Base-by-base conservation (phyloP, 2,888 invertebrate genomes). In the Phaedon cochleariae region DNA sequence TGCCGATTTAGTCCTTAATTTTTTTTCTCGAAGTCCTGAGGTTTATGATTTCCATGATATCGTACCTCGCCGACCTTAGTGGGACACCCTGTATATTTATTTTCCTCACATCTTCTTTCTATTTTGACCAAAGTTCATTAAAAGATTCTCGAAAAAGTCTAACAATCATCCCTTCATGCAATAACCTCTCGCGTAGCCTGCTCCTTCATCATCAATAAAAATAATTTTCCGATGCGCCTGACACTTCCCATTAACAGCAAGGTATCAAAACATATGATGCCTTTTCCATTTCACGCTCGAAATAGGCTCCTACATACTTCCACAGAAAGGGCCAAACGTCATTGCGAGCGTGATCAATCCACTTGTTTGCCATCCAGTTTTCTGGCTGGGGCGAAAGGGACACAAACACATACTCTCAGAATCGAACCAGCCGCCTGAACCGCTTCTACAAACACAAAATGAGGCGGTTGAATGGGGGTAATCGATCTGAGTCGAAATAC, bases 261-360 rank as follows among this genome's bases (percentile, higher is more conserved):
- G 41, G 57, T 57, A 57, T 57, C 57, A 37, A 21, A 57, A 57
- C 57, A 57, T 45, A 29, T 34, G 58, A 15, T 49, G 57, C 62
- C 41, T 5, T 22, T 15, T 41, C 26, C 17, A 29, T 59, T 59
- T 22, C 57, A 22, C 46, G n/a, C n/a, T n/a, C n/a, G n/a, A n/a
- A n/a, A n/a, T n/a, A n/a, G n/a, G n/a, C n/a, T n/a, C n/a, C n/a
- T n/a, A n/a, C n/a, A n/a, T n/a, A n/a, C 31, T 9, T 17, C 4
- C 2, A 7, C n/a, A 51, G 52, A 18, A 53, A 61, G 51, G 65
- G 65, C 54, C 55, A 55, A 59, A 54, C 59, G 53, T 66, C 62
- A 66, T 59, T 66, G 65, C 62, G 57, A 52, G 17, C 61, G 60
- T 57, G 65, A 60, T 65, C 61, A 61, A 61, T 60, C 45, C 55